Conservation (phyloP, 2,797 vertebrate species). For the Serranus cabrilla region DNA sequence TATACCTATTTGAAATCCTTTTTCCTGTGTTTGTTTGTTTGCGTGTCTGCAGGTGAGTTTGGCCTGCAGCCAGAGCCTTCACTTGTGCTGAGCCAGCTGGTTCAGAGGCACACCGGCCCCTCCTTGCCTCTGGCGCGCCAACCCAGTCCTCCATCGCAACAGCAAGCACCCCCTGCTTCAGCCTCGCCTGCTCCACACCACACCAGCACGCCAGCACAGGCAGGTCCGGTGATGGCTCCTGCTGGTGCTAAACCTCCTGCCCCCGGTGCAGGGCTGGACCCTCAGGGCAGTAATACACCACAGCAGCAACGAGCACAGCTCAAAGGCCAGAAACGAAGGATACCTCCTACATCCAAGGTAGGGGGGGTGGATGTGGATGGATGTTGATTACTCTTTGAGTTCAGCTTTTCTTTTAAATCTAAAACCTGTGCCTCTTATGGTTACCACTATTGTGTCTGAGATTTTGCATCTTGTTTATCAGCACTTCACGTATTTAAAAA, state of each 20-base stretch:
- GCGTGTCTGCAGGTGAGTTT: slow-evolving; percentile 87
- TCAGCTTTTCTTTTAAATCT: background rate
- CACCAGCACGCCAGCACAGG: slow-evolving; percentile 62
- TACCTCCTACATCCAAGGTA: slow-evolving; percentile 94
- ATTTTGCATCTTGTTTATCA: background rate
- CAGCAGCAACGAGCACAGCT: slow-evolving; percentile 91
- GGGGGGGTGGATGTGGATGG: background rate
- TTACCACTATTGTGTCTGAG: background rate
- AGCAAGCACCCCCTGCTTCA: slow-evolving; percentile 75
- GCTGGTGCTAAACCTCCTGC: slow-evolving; percentile 81
- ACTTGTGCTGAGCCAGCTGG: slow-evolving; percentile 94
- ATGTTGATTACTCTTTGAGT: background rate
- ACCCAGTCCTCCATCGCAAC: slow-evolving; percentile 84
- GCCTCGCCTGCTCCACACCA: slow-evolving; percentile 75
- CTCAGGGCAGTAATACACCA: slow-evolving; percentile 81
- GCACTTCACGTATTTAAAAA: background rate
- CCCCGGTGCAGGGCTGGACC: slow-evolving; percentile 81
- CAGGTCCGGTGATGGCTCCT: slow-evolving; percentile 60
- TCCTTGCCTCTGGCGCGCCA: slow-evolving; percentile 82
- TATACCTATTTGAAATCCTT: background rate
- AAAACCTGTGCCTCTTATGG: background rate
- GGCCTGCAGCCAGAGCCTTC: slow-evolving; percentile 97
- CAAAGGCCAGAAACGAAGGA: slow-evolving; percentile 93
- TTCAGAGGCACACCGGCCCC: slow-evolving; percentile 89
- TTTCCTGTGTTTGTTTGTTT: slow-evolving; percentile 61